Evolutionary conservation across 2,888 invertebrate genomes (phyloP).

Genomic region (Sepiola atlantica): DNA sequence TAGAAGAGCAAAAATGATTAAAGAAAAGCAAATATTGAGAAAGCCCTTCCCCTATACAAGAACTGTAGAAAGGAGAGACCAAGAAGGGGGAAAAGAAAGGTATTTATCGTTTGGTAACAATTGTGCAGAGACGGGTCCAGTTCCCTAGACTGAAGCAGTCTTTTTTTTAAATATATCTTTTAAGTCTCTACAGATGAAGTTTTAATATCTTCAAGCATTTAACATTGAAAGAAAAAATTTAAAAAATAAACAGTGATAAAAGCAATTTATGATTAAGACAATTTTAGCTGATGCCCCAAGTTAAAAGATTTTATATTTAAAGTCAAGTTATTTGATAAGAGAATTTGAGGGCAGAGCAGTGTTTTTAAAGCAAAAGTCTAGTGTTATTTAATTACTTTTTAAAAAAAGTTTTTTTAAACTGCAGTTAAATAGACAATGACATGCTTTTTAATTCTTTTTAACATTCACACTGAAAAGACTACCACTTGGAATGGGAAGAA

Average conservation of each 20-base stretch:
- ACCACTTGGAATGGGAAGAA: constrained; percentile 48
- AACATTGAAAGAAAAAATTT: constrained; percentile 44
- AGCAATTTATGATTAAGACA: constrained; percentile 44
- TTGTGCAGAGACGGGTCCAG: constrained; percentile 16
- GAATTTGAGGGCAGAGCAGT: constrained; percentile 44
- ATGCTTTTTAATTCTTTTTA: constrained; percentile 41
- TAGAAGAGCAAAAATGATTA: neutral
- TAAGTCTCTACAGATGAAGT: constrained; percentile 22
- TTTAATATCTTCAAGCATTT: constrained; percentile 34
- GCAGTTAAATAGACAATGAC: constrained; percentile 46
- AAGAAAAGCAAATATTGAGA: neutral
- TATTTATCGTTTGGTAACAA: neutral
- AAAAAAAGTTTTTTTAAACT: neutral
- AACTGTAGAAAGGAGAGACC: constrained; percentile 16
- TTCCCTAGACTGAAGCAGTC: neutral
- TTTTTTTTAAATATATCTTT: neutral
- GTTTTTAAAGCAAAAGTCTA: constrained; percentile 41
- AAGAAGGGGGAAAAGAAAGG: neutral
- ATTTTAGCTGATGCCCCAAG: constrained; percentile 39
- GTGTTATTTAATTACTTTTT: neutral
- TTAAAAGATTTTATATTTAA: neutral
- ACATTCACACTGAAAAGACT: constrained; percentile 47
- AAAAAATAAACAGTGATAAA: constrained; percentile 42
- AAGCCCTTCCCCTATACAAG: neutral
- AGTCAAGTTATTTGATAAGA: constrained; percentile 36